A percentile compares a stretch with the other conserved stretches of the same genome.
phyloP scores from a whole-genome alignment of 2,113 vertebrate genomes.

The Pionites leucogaster region DNA sequence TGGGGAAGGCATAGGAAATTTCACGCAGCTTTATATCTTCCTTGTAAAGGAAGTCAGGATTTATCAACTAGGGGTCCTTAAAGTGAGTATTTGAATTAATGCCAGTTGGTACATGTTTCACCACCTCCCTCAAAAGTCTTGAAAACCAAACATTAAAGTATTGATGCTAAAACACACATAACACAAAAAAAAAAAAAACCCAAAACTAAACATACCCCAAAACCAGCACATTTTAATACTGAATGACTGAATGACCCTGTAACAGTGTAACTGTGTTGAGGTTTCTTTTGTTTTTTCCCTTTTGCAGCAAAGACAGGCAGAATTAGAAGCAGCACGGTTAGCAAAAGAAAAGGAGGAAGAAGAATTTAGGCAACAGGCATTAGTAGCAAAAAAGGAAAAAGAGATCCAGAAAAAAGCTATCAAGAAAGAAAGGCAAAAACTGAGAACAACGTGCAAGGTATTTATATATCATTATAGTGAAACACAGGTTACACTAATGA shows the following conservation, averaged over 20 bases:
- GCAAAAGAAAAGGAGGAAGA: conserved; percentile 94
- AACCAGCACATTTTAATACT: not conserved
- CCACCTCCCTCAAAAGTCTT: not conserved
- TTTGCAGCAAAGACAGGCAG: conserved; percentile 88
- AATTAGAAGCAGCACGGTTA: conserved; percentile 88
- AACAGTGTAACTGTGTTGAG: not conserved
- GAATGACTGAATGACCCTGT: not conserved
- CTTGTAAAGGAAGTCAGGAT: not conserved
- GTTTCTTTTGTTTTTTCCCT: not conserved
- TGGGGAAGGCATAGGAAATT: not conserved
- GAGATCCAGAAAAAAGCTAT: conserved; percentile 98
- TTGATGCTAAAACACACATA: not conserved
- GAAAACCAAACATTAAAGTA: not conserved
- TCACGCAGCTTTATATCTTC: fast-evolving
- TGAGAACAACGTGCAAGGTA: conserved; percentile 96
- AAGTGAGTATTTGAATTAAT: not conserved
- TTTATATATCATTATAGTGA: not conserved
- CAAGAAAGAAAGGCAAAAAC: conserved; percentile 97
- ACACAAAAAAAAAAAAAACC: not conserved
- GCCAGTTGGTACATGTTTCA: not conserved
- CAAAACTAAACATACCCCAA: not conserved
- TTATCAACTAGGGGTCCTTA: not conserved
- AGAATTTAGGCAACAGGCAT: conserved; percentile 88
- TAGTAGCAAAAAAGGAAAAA: conserved; percentile 93
- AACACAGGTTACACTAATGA: not conserved